These are phyloP conservation scores for Aethina tumida DNA, from an alignment of 1,140 invertebrate species.

Conservation along the genomic window DNA sequence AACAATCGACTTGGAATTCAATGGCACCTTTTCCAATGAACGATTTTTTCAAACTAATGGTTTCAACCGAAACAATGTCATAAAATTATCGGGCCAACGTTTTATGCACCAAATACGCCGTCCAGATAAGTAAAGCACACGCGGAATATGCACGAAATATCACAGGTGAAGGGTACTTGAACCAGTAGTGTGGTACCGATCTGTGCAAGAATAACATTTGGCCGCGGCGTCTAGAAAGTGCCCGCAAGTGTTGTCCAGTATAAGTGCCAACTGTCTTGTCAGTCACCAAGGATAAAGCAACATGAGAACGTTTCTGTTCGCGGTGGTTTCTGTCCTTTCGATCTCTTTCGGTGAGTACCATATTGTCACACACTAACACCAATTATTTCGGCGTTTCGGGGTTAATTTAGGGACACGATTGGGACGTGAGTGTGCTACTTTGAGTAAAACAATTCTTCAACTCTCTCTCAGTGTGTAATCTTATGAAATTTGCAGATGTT, in stretches of 20 bases:
- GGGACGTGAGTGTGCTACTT: not conserved
- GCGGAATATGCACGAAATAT: too few relatives aligned
- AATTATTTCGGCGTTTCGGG: too few relatives aligned
- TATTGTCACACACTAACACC: constrained; percentile 4
- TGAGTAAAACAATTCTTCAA: not conserved
- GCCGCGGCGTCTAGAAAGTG: not conserved
- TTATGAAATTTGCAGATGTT: not conserved
- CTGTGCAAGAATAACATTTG: not conserved
- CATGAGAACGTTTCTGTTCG: constrained; percentile 19
- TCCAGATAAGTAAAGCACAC: too few relatives aligned
- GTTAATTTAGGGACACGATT: too few relatives aligned
- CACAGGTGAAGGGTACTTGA: constrained; percentile 1
- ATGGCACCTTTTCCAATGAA: too few relatives aligned
- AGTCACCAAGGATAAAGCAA: constrained; percentile 25
- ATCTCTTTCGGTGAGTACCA: constrained; percentile 11
- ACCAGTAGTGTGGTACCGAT: not conserved
- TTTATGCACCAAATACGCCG: too few relatives aligned
- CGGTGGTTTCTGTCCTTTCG: constrained; percentile 13
- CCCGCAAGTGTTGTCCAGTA: not conserved
- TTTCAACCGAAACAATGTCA: too few relatives aligned
- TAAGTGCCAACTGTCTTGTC: constrained; percentile 10
- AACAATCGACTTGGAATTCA: too few relatives aligned
- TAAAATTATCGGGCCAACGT: too few relatives aligned
- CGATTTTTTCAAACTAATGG: too few relatives aligned
- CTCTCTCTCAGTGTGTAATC: not conserved